Base-by-base conservation (phyloP, 2,888 invertebrate species). In the Leptinotarsa juncta region DNA sequence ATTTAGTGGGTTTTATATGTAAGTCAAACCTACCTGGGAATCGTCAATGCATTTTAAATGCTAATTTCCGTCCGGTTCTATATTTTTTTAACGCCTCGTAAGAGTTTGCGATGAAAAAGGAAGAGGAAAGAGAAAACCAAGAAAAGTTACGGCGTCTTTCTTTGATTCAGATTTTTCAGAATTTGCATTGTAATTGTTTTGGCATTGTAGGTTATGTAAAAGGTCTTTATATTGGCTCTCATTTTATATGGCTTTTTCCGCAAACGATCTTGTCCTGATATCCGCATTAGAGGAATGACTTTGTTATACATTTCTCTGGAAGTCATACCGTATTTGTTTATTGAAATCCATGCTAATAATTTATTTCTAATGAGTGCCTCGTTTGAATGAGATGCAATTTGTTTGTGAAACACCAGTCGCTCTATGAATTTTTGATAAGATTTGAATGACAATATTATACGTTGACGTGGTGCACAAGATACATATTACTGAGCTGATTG, bases 31-130 rank as follows among this genome's bases (percentile, higher is more conserved):
- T 79, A 79, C 79, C 78, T 79, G 79, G 76, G 78, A 79, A 79
- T 79, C 76, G 74, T 72, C 73, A 70, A 70, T 76, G 73, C 70
- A 77, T 77, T 79, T 79, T 78, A 79, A 79, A 79, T 79, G 79
- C 78, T 79, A 79, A 79, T 79, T 79, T 78, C 51, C 65, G 26
- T 69, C 75, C 72, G 75, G 65, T 70, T 65, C 65, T 71, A 23
- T 71, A 49, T 50, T 51, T 50, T 26, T 71, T 65, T 23, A 15
- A 10, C 20, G 55, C 32, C 67, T 67, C 67, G 16, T 50, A 32
- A 62, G 32, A 62, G 42, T 62, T n/a, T 18, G 70, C 57, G 57
- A 16, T 42, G 70, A 55, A 60, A 32, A 70, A 42, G 55, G 32
- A 3, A 60, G 42, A 18, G 51, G 51, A 3, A 67, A 55, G 55